These are phyloP conservation scores for Xestia c-nigrum DNA, from an alignment of 2,888 invertebrate species.

Conservation along the genomic window DNA sequence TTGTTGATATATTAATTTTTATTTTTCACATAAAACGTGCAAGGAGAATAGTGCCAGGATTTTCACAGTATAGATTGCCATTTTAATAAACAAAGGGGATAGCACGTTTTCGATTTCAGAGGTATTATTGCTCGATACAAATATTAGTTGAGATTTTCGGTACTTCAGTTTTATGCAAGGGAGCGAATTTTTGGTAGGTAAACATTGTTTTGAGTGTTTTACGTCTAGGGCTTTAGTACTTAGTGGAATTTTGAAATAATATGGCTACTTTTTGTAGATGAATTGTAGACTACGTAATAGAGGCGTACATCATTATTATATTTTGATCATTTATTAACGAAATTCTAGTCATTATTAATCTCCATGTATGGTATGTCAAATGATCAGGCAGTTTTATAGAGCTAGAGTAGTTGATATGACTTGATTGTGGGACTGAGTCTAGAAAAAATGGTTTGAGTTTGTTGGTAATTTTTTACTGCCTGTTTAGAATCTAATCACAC, in stretches of 20 bases:
- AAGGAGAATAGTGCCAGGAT: conserved; percentile 25
- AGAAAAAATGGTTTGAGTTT: not conserved
- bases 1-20: conserved; percentile 29
- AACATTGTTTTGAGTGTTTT: conserved; percentile 27
- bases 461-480: not conserved
- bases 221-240: not conserved
- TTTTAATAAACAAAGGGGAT: conserved; percentile 55
- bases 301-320: not conserved
- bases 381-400: not conserved
- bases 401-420: not conserved
- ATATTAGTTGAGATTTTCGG: conserved; percentile 51
- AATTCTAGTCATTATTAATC: not conserved
- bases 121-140: conserved; percentile 45
- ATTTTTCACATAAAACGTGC: conserved; percentile 30
- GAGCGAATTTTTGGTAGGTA: conserved; percentile 6
- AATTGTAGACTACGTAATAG: not conserved
- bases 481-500: not conserved
- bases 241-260: not conserved
- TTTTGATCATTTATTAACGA: not conserved
- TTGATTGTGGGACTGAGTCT: not conserved
- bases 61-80: conserved; percentile 36
- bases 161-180: conserved; percentile 12
- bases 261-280: not conserved
- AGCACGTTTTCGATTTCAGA: conserved; percentile 58
- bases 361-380: not conserved